Evolutionary conservation across 2,888 invertebrate genomes (phyloP).

Genomic region (Temnothorax unifasciatus): DNA sequence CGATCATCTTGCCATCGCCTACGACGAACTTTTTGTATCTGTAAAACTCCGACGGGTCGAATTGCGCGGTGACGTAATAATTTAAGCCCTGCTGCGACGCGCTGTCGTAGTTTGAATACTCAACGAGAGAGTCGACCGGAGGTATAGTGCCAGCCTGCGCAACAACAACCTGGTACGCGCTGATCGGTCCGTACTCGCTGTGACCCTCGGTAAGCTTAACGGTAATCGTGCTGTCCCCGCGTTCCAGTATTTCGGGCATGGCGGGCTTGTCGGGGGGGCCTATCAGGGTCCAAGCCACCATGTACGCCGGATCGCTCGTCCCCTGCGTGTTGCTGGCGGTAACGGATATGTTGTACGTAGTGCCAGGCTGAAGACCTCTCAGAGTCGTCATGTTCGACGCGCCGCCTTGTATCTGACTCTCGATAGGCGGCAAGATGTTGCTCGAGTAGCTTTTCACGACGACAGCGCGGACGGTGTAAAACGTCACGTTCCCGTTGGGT

Average conservation of each 20-base stretch:
- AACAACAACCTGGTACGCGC: constrained; percentile 91
- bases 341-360: constrained; percentile 92
- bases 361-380: constrained; percentile 90
- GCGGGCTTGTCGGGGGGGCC: constrained; percentile 90
- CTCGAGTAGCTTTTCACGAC: constrained; percentile 81
- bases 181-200: constrained; percentile 93
- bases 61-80: constrained; percentile 94
- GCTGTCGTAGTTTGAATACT: constrained; percentile 88
- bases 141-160: constrained; percentile 90
- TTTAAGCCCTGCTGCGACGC: constrained; percentile 90
- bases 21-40: constrained; percentile 90
- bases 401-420: constrained; percentile 82
- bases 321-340: constrained; percentile 89
- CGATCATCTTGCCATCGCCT: constrained; percentile 92
- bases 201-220: constrained; percentile 90
- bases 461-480: constrained; percentile 85
- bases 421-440: constrained; percentile 77
- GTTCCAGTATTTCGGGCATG: constrained; percentile 89
- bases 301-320: constrained; percentile 88
- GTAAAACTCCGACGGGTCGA: constrained; percentile 88
- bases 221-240: constrained; percentile 89
- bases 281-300: constrained; percentile 90
- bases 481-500: constrained; percentile 86
- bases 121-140: constrained; percentile 89
- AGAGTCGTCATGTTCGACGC: constrained; percentile 82